These are phyloP conservation scores for Sycophaga agraensis DNA, from an alignment of 1,140 invertebrate species.

Conservation along the genomic window DNA sequence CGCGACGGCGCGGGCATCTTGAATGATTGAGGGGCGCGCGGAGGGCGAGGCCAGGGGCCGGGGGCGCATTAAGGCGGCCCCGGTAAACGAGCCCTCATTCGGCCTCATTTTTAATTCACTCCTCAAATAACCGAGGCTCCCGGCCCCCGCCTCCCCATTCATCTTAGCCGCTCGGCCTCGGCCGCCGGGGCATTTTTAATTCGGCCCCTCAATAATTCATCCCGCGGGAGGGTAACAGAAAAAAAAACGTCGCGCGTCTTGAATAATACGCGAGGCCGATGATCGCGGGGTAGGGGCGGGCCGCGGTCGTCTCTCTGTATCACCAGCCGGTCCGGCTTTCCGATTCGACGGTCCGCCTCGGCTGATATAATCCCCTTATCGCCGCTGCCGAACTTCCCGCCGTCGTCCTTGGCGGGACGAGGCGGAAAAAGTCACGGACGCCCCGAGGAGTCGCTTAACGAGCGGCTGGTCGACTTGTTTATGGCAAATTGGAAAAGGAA, in stretches of 20 bases:
- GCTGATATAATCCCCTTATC: no score
- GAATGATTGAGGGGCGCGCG: conserved; percentile 41
- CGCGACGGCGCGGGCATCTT: conserved; percentile 30
- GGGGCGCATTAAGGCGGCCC: conserved; percentile 42
- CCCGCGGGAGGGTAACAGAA: conserved; percentile 24
- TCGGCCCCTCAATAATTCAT: conserved; percentile 54
- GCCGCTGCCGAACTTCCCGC: conserved; percentile 27
- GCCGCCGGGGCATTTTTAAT: conserved; percentile 51
- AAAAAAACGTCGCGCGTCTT: conserved; percentile 30
- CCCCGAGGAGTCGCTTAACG: conserved; percentile 49
- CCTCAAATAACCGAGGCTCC: conserved; percentile 47
- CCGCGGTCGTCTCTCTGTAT: no score
- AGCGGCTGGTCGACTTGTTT: conserved; percentile 54
- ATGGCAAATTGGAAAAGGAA: conserved; percentile 59
- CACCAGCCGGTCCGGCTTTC: no score
- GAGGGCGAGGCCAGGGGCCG: conserved; percentile 29
- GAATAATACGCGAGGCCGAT: conserved; percentile 54
- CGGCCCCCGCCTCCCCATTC: conserved; percentile 30
- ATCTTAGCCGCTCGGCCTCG: conserved; percentile 22
- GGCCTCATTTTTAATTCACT: conserved; percentile 56
- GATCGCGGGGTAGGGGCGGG: conserved; percentile 36
- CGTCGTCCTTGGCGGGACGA: conserved; percentile 30
- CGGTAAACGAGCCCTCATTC: conserved; percentile 44
- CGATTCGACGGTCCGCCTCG: no score
- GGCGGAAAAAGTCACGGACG: conserved; percentile 42